phyloP scores from a whole-genome alignment of 2,888 invertebrate genomes.

The Synergus laeviventris region DNA sequence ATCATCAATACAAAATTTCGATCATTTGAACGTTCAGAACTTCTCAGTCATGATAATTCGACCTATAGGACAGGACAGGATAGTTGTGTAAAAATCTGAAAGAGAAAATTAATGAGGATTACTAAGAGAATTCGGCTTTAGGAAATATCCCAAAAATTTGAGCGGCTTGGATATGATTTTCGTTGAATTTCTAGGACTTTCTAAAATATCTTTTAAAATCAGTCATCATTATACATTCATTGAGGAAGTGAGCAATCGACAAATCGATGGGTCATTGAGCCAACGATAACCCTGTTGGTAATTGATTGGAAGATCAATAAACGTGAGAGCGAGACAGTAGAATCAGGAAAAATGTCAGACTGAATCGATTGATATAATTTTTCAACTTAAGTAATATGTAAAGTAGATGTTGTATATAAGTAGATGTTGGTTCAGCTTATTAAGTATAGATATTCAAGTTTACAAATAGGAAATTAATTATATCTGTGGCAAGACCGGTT shows the following conservation, averaged over 20 bases:
- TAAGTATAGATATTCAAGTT: slow-evolving; percentile 8
- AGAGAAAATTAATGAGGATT: neutral
- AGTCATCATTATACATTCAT: neutral
- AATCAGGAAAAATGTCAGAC: neutral
- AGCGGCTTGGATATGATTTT: too few species aligned
- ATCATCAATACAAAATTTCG: too few species aligned
- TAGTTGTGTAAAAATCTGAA: neutral
- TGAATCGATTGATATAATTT: neutral
- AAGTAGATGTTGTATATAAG: neutral
- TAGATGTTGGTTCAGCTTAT: neutral
- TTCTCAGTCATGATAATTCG: too few species aligned
- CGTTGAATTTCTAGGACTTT: neutral
- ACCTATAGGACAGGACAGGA: too few species aligned
- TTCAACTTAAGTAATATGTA: neutral
- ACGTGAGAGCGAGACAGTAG: neutral
- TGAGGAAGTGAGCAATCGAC: neutral
- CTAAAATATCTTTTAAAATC: neutral
- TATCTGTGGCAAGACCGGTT: neutral
- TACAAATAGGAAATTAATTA: neutral
- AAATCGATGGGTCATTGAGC: slow-evolving; percentile 2
- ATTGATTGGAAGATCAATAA: neutral
- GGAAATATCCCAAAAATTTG: too few species aligned
- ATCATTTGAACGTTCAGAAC: too few species aligned
- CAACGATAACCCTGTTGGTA: neutral
- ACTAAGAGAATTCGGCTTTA: neutral